phyloP scores from a whole-genome alignment of 1,140 invertebrate genomes.

The Aethina tumida region DNA sequence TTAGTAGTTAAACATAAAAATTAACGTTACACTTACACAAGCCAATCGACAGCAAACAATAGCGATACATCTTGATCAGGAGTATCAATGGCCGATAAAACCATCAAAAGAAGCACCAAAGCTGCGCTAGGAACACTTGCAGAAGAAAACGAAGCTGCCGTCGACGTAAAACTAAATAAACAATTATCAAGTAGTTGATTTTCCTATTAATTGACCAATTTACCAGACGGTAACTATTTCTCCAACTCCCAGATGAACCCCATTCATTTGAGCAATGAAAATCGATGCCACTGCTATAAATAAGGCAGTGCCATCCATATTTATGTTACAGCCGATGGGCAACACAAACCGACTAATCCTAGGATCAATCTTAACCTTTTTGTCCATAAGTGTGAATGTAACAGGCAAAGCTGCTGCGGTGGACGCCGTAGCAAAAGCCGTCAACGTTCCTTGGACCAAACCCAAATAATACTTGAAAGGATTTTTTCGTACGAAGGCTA shows the following conservation, averaged over 20 bases:
- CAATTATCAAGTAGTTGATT: not conserved
- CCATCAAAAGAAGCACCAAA: slow-evolving; percentile 73
- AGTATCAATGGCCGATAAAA: slow-evolving; percentile 76
- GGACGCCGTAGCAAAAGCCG: slow-evolving; percentile 87
- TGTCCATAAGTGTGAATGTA: slow-evolving; percentile 89
- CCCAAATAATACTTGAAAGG: slow-evolving; percentile 80
- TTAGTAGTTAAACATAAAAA: too few relatives aligned
- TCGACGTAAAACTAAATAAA: slow-evolving; percentile 66
- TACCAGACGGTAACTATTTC: slow-evolving; percentile 73
- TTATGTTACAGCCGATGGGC: slow-evolving; percentile 85
- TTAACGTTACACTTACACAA: slow-evolving; percentile 89
- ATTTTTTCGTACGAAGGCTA: slow-evolving; percentile 73
- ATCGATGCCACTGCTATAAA: slow-evolving; percentile 82
- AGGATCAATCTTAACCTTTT: slow-evolving; percentile 79
- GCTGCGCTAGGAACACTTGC: slow-evolving; percentile 90
- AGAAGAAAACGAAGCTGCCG: slow-evolving; percentile 83
- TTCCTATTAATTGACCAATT: slow-evolving; percentile 26
- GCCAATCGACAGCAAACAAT: slow-evolving; percentile 83
- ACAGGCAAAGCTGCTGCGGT: slow-evolving; percentile 92
- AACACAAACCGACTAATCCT: slow-evolving; percentile 85
- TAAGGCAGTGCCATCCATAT: slow-evolving; percentile 90
- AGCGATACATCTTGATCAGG: slow-evolving; percentile 73
- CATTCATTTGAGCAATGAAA: slow-evolving; percentile 89
- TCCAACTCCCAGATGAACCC: slow-evolving; percentile 63
- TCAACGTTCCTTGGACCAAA: slow-evolving; percentile 60